Evolutionary conservation across 2,888 invertebrate genomes (phyloP).

Genomic region (Drosophila kuntzei): DNA sequence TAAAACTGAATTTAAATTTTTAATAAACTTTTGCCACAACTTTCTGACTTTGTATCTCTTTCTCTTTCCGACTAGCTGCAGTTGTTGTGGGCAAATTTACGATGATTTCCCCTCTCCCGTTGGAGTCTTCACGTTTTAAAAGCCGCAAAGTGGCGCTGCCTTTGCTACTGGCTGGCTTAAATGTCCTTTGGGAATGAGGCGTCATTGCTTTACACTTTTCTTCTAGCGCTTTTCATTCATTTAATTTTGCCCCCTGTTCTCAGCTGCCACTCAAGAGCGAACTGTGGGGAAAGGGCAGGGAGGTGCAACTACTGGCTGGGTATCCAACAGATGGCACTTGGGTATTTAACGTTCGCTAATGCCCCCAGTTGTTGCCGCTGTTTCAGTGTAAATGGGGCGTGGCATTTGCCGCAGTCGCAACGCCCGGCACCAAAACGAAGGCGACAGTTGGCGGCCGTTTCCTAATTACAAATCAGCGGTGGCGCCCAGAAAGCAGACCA

Average conservation of each 20-base stretch:
- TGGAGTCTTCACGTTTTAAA: slow-evolving; percentile 23
- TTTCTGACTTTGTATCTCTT: slow-evolving; percentile 30
- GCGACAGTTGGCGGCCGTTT: slow-evolving; percentile 83
- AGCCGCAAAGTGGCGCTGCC: slow-evolving; percentile 70
- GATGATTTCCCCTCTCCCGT: slow-evolving; percentile 1
- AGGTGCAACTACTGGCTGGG: slow-evolving; percentile 12
- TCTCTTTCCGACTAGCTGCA: slow-evolving; percentile 26
- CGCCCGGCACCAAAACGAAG: slow-evolving; percentile 54
- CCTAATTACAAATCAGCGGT: slow-evolving; percentile 84
- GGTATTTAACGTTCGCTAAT: slow-evolving; percentile 82
- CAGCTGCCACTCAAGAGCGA: slow-evolving; percentile 28
- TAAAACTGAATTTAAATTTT: slow-evolving; percentile 80
- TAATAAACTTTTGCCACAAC: slow-evolving; percentile 77
- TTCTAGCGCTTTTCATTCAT: slow-evolving; percentile 76
- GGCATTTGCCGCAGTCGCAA: slow-evolving; percentile 49
- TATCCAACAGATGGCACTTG: slow-evolving; percentile 76
- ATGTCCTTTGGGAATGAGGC: slow-evolving; percentile 66
- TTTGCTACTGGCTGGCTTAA: slow-evolving; percentile 56
- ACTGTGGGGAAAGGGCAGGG: background rate
- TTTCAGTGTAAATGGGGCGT: slow-evolving; percentile 75
- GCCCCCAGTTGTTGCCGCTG: slow-evolving; percentile 62
- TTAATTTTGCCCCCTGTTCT: slow-evolving; percentile 64
- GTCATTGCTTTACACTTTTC: slow-evolving; percentile 78
- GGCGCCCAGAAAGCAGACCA: slow-evolving; percentile 60
- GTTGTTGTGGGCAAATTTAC: slow-evolving; percentile 43